These are phyloP conservation scores for Aphidius ervi DNA, from an alignment of 1,140 invertebrate species.

Conservation along the genomic window DNA sequence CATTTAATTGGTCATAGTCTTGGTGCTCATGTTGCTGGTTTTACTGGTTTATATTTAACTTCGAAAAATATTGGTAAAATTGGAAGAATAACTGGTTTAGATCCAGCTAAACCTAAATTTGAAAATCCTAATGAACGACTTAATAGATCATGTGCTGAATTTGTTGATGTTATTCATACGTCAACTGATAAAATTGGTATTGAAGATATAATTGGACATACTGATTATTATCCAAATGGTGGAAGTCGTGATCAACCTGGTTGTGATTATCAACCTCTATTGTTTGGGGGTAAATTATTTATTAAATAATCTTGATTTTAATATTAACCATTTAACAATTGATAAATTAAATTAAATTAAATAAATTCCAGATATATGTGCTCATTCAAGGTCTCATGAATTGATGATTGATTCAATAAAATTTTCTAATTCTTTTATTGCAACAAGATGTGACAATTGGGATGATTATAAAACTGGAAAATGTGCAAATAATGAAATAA, in stretches of 20 bases:
- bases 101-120: conserved; percentile 69
- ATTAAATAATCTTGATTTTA: too few species aligned
- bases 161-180: conserved; percentile 72
- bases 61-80: conserved; percentile 39
- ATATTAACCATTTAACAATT: not conserved
- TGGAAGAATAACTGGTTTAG: conserved; percentile 64
- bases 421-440: conserved; percentile 42
- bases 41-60: conserved; percentile 57
- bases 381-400: conserved; percentile 47
- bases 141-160: conserved; percentile 61
- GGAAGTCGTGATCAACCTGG: conserved; percentile 59
- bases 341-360: not conserved
- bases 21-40: conserved; percentile 76
- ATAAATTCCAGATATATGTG: conserved; percentile 41
- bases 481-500: conserved; percentile 50
- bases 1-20: conserved; percentile 82
- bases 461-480: conserved; percentile 52
- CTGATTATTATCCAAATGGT: conserved; percentile 79
- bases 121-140: conserved; percentile 54
- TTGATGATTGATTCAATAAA: conserved; percentile 55
- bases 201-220: conserved; percentile 58
- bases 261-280: conserved; percentile 35
- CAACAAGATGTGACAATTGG: conserved; percentile 56
- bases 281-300: too few species aligned
- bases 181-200: conserved; percentile 57